phyloP scores from a whole-genome alignment of 2,797 vertebrate species.

The Poeciliopsis infans region DNA sequence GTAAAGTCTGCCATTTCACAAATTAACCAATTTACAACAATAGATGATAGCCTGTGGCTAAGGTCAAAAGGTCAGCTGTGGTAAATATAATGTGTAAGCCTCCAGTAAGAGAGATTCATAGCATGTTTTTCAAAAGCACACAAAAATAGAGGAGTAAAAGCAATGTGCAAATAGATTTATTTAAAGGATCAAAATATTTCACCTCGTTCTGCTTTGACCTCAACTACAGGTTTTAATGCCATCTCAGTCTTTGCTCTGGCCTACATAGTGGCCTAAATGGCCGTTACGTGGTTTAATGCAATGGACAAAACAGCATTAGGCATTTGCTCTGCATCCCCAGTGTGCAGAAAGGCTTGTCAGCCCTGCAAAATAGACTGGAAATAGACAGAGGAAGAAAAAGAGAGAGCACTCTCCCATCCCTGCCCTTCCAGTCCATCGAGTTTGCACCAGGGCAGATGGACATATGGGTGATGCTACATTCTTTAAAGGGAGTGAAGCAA shows the following conservation, averaged over 20 bases:
- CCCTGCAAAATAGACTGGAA: conserved; percentile 67
- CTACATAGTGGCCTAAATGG: conserved; percentile 74
- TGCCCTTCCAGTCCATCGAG: conserved; percentile 75
- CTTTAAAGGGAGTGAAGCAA: conserved; percentile 77
- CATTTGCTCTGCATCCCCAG: conserved; percentile 52
- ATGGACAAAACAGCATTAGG: conserved; percentile 73
- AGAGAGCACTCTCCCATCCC: conserved; percentile 68
- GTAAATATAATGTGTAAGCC: conserved; percentile 75
- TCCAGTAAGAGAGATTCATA: conserved; percentile 68
- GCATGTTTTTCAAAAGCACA: conserved; percentile 56
- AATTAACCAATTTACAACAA: conserved; percentile 77
- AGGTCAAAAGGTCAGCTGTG: conserved; percentile 76
- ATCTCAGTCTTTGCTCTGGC: conserved; percentile 50
- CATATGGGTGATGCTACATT: conserved; percentile 81
- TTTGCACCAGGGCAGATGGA: conserved; percentile 75
- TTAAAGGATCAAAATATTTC: conserved; percentile 49
- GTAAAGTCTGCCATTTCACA: conserved; percentile 75
- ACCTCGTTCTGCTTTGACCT: conserved; percentile 47
- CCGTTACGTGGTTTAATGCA: conserved; percentile 65
- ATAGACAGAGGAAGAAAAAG: conserved; percentile 64
- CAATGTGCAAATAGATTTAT: conserved; percentile 30
- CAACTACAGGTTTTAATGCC: conserved; percentile 47
- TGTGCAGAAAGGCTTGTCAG: conserved; percentile 55
- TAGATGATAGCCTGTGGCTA: conserved; percentile 73
- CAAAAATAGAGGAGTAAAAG: conserved; percentile 27